Evolutionary conservation across 2,113 vertebrate genomes (phyloP).

Genomic region (Willisornis vidua): DNA sequence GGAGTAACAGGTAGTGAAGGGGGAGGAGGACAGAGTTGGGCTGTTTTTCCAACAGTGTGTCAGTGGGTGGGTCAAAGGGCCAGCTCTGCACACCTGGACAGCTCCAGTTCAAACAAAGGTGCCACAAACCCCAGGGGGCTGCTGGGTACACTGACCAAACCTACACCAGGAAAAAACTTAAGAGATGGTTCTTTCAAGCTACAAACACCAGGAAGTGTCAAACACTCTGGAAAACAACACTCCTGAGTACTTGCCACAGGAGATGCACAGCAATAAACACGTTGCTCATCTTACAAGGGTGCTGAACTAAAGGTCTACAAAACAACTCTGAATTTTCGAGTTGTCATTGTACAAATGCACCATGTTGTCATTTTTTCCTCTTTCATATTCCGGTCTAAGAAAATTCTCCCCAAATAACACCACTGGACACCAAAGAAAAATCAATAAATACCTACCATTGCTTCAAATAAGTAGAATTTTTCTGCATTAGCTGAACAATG

Average conservation of each 20-base stretch:
- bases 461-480: not conserved
- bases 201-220: not conserved
- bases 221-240: not conserved
- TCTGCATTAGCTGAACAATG: not conserved
- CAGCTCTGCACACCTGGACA: not conserved
- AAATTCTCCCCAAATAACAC: not conserved
- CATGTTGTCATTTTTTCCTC: not conserved
- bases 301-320: not conserved
- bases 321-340: not conserved
- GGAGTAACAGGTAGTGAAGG: not conserved
- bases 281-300: not conserved
- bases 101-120: not conserved
- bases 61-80: not conserved
- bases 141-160: not conserved
- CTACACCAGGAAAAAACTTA: not conserved
- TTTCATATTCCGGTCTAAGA: not conserved
- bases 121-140: not conserved
- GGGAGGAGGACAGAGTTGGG: not conserved
- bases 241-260: not conserved
- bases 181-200: not conserved
- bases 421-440: not conserved
- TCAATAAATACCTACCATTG: not conserved
- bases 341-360: not conserved
- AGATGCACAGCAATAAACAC: not conserved
- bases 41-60: not conserved